phyloP scores from a whole-genome alignment of 1,140 invertebrate genomes.

The Acromyrmex echinatior region DNA sequence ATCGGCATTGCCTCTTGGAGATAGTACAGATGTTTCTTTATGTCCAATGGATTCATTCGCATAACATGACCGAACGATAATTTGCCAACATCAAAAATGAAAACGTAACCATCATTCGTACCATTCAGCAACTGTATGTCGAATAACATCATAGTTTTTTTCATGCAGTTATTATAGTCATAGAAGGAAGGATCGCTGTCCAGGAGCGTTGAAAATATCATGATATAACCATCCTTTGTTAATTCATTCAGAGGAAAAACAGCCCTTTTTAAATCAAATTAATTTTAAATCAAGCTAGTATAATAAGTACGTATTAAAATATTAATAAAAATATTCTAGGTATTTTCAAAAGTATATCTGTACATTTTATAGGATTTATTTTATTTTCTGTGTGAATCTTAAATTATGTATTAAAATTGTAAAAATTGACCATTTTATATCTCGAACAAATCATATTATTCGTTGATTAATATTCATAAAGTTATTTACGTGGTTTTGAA shows the following conservation, averaged over 20 bases:
- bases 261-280: conserved; percentile 39
- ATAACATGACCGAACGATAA: conserved; percentile 60
- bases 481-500: conserved; percentile 85
- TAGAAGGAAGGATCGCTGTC: conserved; percentile 62
- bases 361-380: not conserved
- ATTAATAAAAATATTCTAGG: not conserved
- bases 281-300: conserved; percentile 2
- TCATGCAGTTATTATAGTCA: conserved; percentile 21
- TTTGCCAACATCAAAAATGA: conserved; percentile 41
- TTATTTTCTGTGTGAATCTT: not conserved
- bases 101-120: conserved; percentile 61
- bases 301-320: conserved; percentile 4
- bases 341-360: not conserved
- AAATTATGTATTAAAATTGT: not conserved
- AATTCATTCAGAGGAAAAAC: not conserved
- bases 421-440: not conserved
- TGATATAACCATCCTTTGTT: conserved; percentile 67
- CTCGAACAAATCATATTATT: not conserved
- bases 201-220: conserved; percentile 43
- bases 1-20: conserved; percentile 87
- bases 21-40: conserved; percentile 65
- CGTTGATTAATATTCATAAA: not conserved
- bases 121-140: conserved; percentile 63
- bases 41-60: conserved; percentile 33
- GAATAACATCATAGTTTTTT: conserved; percentile 56